These are phyloP conservation scores for Sminthurinus aureus DNA, from an alignment of 2,888 invertebrate species.

Conservation along the genomic window DNA sequence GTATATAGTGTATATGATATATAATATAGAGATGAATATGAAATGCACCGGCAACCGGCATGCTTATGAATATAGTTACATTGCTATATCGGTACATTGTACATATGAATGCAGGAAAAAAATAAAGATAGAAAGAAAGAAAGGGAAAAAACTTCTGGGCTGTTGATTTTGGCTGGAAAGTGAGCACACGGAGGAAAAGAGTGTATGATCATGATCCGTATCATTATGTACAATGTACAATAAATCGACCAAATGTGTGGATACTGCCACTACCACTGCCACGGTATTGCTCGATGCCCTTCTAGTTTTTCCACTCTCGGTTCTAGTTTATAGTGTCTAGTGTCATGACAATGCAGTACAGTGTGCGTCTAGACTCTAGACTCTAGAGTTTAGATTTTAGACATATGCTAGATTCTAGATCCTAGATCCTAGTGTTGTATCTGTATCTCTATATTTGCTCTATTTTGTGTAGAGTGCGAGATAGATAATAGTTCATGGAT, in stretches of 20 bases:
- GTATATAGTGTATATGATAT: not conserved
- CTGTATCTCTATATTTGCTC: too few species aligned
- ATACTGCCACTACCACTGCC: not conserved
- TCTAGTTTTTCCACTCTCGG: constrained; percentile 6
- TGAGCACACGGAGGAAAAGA: constrained; percentile 6
- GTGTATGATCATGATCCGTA: constrained; percentile 14
- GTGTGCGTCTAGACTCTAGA: not conserved
- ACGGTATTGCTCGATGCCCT: not conserved
- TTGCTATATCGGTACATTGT: too few species aligned
- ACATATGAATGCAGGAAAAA: not conserved
- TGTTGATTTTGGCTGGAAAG: constrained; percentile 37
- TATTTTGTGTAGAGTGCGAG: too few species aligned
- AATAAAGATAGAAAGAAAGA: not conserved
- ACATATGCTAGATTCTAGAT: too few species aligned
- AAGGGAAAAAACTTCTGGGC: not conserved
- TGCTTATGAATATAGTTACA: not conserved
- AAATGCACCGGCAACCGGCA: not conserved
- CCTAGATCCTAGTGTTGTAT: too few species aligned
- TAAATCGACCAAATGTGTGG: constrained; percentile 26
- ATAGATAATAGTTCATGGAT: not conserved
- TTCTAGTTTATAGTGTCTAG: too few species aligned
- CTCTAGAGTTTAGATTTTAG: too few species aligned
- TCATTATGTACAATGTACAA: constrained; percentile 23
- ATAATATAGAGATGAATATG: not conserved
- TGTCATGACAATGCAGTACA: not conserved